phyloP scores from a whole-genome alignment of 1,140 invertebrate genomes.

The Megalopta genalis region DNA sequence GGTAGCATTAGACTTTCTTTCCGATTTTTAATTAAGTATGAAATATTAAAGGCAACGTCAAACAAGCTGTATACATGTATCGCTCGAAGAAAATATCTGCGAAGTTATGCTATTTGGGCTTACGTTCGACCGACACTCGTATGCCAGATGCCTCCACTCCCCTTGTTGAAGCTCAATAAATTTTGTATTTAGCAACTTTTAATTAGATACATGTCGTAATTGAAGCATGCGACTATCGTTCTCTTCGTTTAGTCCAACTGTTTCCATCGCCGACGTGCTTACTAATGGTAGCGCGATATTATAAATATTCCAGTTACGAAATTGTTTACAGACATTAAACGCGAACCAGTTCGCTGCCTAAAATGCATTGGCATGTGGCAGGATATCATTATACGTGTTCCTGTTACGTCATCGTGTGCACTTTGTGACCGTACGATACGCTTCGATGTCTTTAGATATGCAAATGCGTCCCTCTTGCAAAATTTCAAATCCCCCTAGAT shows the following conservation, averaged over 20 bases:
- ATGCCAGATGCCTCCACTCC: no score
- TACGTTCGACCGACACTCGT: no score
- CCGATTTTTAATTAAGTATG: no score
- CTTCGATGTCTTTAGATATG: slow-evolving; percentile 29
- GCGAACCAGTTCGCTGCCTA: background rate
- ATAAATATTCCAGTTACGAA: slow-evolving; percentile 28
- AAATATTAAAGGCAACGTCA: no score
- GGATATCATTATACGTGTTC: slow-evolving; percentile 41
- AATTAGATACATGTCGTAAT: background rate
- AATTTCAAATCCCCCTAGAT: slow-evolving; percentile 1
- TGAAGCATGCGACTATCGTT: background rate
- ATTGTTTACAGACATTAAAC: slow-evolving; percentile 3
- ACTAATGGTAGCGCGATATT: background rate
- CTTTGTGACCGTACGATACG: slow-evolving; percentile 47
- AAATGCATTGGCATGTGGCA: slow-evolving; percentile 43
- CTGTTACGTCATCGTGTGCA: slow-evolving; percentile 34
- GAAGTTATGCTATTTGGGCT: no score
- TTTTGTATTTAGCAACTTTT: no score
- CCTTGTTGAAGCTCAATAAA: no score
- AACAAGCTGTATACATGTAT: no score
- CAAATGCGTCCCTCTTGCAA: slow-evolving; percentile 36
- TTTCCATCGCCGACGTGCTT: background rate
- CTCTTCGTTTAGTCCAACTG: background rate
- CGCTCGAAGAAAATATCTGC: no score
- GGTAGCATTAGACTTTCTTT: no score